Evolutionary conservation across 2,113 vertebrate species (phyloP).

Genomic region (Pangasianodon gigas): DNA sequence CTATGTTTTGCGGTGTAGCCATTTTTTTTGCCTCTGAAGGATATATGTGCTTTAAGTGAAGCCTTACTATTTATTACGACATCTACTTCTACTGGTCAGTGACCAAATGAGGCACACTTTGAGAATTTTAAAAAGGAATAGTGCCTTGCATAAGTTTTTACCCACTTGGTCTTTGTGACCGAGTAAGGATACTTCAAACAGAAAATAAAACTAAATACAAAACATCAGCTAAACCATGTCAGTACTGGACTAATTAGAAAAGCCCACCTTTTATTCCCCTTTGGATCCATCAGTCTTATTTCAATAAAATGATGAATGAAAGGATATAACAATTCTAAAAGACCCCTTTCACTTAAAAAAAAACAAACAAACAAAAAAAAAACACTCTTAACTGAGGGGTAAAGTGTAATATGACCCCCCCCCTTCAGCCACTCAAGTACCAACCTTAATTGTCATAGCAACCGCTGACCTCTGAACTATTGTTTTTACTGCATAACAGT

Average conservation of each 20-base stretch:
- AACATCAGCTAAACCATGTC: background rate
- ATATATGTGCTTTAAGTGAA: background rate
- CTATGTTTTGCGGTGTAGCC: background rate
- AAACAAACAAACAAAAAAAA: too few species aligned
- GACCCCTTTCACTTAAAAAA: background rate
- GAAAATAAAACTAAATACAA: background rate
- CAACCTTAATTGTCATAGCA: background rate
- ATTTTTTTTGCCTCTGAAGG: background rate
- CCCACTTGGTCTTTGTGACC: background rate
- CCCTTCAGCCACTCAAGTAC: background rate
- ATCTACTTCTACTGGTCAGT: constrained; percentile 23
- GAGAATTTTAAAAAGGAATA: constrained; percentile 17
- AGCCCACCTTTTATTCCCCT: background rate
- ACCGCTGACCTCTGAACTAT: background rate
- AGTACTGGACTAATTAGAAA: background rate
- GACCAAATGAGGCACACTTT: constrained; percentile 3
- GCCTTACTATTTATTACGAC: background rate
- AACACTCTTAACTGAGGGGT: background rate
- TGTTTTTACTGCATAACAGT: background rate
- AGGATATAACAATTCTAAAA: background rate
- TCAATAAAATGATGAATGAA: background rate
- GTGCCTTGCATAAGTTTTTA: background rate
- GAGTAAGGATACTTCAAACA: background rate
- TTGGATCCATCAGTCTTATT: background rate
- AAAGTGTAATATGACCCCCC: background rate